A percentile compares a stretch with the other conserved stretches of the same genome.
phyloP scores from a whole-genome alignment of 2,113 vertebrate species.

The Gallinago undulata region DNA sequence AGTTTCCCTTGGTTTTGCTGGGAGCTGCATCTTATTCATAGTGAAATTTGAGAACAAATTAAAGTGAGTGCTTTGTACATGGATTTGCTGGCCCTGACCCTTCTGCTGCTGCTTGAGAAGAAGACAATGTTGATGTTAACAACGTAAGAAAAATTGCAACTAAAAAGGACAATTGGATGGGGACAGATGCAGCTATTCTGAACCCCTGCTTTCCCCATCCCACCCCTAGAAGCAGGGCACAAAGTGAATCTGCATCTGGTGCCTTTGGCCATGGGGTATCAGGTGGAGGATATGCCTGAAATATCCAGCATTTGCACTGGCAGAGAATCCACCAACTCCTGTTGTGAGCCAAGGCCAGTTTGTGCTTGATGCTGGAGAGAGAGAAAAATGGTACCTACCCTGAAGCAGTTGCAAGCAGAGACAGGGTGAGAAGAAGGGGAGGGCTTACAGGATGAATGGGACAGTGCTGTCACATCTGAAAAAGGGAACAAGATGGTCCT shows the following conservation, averaged over 20 bases:
- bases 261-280: background rate
- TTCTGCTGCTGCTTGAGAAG: background rate
- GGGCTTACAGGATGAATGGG: background rate
- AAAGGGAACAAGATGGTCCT: background rate
- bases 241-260: background rate
- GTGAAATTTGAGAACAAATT: conserved; percentile 29
- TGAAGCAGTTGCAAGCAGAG: background rate
- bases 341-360: background rate
- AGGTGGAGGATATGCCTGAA: background rate
- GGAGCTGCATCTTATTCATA: conserved; percentile 4
- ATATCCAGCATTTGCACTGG: background rate
- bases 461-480: background rate
- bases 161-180: background rate
- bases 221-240: background rate
- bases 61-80: background rate
- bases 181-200: background rate
- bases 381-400: background rate
- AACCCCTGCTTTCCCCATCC: background rate
- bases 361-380: background rate
- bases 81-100: conserved; percentile 2
- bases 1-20: conserved; percentile 19
- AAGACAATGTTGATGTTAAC: background rate
- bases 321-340: background rate
- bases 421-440: background rate
- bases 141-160: background rate